Evolutionary conservation across 2,113 vertebrate genomes (phyloP).

Genomic region (Toxostoma redivivum): DNA sequence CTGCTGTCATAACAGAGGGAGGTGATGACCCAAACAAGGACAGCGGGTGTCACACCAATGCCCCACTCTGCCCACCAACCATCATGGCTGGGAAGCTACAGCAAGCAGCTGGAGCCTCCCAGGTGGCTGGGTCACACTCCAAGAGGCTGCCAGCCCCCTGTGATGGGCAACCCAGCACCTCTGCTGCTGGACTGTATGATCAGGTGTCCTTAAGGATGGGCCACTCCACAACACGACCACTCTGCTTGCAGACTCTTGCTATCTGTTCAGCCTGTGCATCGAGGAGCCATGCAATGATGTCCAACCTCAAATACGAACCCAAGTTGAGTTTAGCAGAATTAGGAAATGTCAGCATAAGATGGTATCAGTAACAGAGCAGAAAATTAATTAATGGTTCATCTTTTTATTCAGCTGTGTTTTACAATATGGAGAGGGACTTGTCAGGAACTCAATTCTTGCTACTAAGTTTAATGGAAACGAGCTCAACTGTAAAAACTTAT

Average conservation of each 20-base stretch:
- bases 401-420: neutral
- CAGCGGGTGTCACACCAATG: neutral
- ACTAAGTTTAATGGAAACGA: neutral
- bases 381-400: neutral
- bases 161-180: fast-evolving
- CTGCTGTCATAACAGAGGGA: fast-evolving
- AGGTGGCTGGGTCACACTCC: fast-evolving
- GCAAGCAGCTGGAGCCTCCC: neutral
- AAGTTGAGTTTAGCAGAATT: neutral
- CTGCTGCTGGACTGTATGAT: fast-evolving
- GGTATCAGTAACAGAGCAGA: neutral
- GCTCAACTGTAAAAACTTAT: neutral
- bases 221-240: fast-evolving
- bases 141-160: neutral
- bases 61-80: neutral
- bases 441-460: neutral
- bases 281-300: fast-evolving
- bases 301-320: neutral
- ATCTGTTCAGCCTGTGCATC: fast-evolving
- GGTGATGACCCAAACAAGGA: fast-evolving
- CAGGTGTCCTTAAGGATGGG: fast-evolving
- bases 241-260: fast-evolving
- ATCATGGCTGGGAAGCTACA: neutral
- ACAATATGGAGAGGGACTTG: neutral
- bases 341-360: neutral